Evolutionary conservation across 1,140 invertebrate species (phyloP), one percentile per base, ranked within the genome.

Genomic region (Ylistrum balloti): DNA sequence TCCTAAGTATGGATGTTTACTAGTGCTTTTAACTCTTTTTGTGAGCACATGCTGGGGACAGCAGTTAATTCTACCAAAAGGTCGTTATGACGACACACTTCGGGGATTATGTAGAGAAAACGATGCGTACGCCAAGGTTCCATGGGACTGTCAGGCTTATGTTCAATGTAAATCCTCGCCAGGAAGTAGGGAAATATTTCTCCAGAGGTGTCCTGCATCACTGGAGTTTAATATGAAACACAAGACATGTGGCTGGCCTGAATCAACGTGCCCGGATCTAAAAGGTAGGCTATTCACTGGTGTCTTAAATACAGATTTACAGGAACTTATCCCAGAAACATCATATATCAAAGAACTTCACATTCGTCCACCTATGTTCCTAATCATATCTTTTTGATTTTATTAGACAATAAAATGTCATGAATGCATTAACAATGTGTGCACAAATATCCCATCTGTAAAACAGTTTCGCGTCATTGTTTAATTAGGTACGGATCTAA

Each of bases 91-190:
- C 56, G 56, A 74, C 22, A 74, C 56, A 74, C n/a, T 74, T 33
- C 90, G 88, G 15, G 89, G 88, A 38, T 90, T 91, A 74, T 91
- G 91, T 88, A 20, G 38, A 17, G 33, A 45, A 20, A 88, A 91
- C 34, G 91, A 91, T 22, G 89, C 88, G 7, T 91, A 91, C 41
- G 89, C 86, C 7, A 89, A 89, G 22, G 45, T 90, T 15, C 91
- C 91, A n/a, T 91, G 91, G 91, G 89, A 91, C 35, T 91, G 91
- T 86, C 74, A 87, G 1, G 91, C 89, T 22, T 91, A 91, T 45
- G 33, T 91, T n/a, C 91, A 91, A 28, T 91, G 91, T 74, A 74
- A 90, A 86, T 48, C 33, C 28, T 87, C 88, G 7, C 88, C 88
- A 74, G 89, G 89, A 41, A 86, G 88, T 33, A 88, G 74, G 74